These are phyloP conservation scores for Cylloceria caligata DNA, from an alignment of 2,888 invertebrate genomes.

Conservation along the genomic window DNA sequence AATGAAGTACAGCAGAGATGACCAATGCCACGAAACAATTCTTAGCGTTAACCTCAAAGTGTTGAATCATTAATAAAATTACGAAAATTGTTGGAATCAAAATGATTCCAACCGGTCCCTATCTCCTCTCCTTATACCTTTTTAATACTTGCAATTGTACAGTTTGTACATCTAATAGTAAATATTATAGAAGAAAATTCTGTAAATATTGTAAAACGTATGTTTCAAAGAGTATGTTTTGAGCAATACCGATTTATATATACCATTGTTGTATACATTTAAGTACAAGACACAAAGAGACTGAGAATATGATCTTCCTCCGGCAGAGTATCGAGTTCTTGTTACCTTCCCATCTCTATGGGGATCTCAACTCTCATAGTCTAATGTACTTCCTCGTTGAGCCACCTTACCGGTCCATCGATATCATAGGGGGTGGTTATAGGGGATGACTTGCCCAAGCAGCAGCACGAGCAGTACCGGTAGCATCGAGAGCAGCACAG, in stretches of 20 bases:
- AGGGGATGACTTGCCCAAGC: constrained; percentile 41
- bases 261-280: too few species aligned
- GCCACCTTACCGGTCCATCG: constrained; percentile 25
- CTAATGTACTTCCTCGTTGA: background rate
- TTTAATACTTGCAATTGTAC: too few species aligned
- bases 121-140: too few species aligned
- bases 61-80: too few species aligned
- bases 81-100: too few species aligned
- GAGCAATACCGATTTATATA: background rate
- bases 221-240: background rate
- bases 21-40: too few species aligned
- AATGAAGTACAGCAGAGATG: too few species aligned
- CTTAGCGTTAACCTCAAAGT: too few species aligned
- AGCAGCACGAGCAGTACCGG: background rate
- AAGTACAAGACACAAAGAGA: too few species aligned
- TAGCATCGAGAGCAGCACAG: constrained; percentile 27
- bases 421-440: constrained; percentile 40
- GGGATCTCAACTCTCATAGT: background rate
- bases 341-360: background rate
- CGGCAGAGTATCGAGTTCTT: background rate
- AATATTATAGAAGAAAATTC: background rate
- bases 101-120: too few species aligned
- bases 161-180: background rate
- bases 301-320: background rate
- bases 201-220: too few species aligned